Base-by-base conservation (phyloP, 1,140 invertebrate genomes). In the Drosophila simulans region DNA sequence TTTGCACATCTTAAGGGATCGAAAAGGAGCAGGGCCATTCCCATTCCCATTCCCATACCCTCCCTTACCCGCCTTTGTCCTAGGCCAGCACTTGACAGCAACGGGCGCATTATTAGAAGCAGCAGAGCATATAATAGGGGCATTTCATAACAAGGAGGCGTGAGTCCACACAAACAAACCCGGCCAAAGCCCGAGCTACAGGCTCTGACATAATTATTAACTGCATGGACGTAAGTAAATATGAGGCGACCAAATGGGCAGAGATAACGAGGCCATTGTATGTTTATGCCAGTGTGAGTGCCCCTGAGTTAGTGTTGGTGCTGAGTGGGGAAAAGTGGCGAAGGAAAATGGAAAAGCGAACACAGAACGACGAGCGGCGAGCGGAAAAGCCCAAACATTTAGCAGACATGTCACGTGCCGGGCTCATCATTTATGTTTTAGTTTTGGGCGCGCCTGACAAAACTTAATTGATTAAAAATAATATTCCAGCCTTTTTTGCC, bases 381-480 rank as follows among this genome's bases (percentile, higher is more conserved):
- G 34, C 60, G 20, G 57, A 37, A 66, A 63, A 25, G 59, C 59
- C 27, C n/a, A 51, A 46, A 52, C 81, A 84, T 83, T 85, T 83
- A 42, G 75, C 59, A 83, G 80, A 73, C 83, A 88, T 65, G 66
- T 89, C 83, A 88, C 83, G 83, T 88, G 66, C 77, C 59, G 42
- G 37, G 55, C 79, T 72, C 83, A 88, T 88, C 84, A 89, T 80
- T 88, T 88, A 79, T 80, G 83, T 74, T 81, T 85, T 73, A 80
- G 74, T 78, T 77, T 53, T 73, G 79, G 48, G 40, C 39, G 48
- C 46, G 51, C 68, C 74, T 79, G 76, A 83, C 79, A 80, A 76
- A 71, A 72, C 83, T 84, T 77, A 88, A 88, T 88, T 88, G 83
- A 88, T 88, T 88, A 83, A 88, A 88, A 88, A 83, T 88, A 88